A percentile compares a stretch with the other conserved stretches of the same genome.
These are phyloP conservation scores for Erannis defoliaria DNA, from an alignment of 2,888 invertebrate genomes.

Conservation along the genomic window DNA sequence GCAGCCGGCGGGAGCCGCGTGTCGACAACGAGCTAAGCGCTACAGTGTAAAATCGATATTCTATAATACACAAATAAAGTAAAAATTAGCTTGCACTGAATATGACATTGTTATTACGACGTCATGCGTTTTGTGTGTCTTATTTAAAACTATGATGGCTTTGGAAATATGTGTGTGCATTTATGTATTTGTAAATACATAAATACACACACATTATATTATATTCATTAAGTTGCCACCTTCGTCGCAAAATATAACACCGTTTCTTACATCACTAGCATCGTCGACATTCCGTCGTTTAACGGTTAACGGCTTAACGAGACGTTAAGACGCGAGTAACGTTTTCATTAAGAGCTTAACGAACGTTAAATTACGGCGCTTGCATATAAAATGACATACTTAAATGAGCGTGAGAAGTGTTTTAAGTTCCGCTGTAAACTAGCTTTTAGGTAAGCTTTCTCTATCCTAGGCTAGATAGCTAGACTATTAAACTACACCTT, in stretches of 20 bases:
- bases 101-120: too few relatives aligned
- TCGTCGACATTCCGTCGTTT: conserved; percentile 19
- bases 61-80: too few relatives aligned
- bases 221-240: neutral
- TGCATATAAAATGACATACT: conserved; percentile 12
- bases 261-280: conserved; percentile 1
- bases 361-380: conserved; percentile 13
- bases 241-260: conserved; percentile 1
- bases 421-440: neutral
- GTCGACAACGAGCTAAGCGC: too few relatives aligned
- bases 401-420: neutral
- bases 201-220: neutral
- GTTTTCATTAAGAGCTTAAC: conserved; percentile 26
- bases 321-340: conserved; percentile 19
- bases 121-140: too few relatives aligned
- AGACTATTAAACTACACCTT: too few relatives aligned
- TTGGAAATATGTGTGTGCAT: too few relatives aligned
- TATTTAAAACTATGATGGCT: too few relatives aligned
- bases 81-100: too few relatives aligned
- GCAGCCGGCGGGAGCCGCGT: too few relatives aligned
- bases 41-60: too few relatives aligned
- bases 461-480: too few relatives aligned
- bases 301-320: conserved; percentile 22
- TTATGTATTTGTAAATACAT: neutral
- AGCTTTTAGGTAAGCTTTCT: neutral